Percentiles rank a stretch among this genome's conserved stretches.
Evolutionary conservation across 2,888 invertebrate species (phyloP).

Genomic region (Tupiocoris notatus): DNA sequence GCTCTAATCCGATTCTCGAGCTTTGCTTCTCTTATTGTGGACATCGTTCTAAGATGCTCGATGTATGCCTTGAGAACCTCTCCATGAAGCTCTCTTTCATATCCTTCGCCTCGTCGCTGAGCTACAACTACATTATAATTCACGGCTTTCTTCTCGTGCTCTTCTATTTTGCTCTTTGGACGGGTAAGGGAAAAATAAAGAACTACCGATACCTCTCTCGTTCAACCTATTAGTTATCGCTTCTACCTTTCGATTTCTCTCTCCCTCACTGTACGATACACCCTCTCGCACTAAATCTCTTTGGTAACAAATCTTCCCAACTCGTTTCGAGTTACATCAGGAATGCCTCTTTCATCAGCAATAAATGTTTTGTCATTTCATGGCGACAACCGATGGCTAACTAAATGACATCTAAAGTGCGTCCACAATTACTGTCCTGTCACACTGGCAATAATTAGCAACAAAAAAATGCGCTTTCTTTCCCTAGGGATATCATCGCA

Average conservation of each 20-base stretch:
- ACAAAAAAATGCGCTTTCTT: too few species aligned
- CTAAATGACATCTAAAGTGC: too few species aligned
- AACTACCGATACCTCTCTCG: constrained; percentile 10
- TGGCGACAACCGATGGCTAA: too few species aligned
- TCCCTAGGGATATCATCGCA: too few species aligned
- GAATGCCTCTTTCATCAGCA: too few species aligned
- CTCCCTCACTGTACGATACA: background rate
- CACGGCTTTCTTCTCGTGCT: constrained; percentile 10
- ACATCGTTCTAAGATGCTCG: background rate
- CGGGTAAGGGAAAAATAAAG: background rate
- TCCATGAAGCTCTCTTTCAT: background rate
- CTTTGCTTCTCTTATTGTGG: background rate
- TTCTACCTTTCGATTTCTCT: background rate
- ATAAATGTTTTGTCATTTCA: too few species aligned
- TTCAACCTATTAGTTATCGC: constrained; percentile 28
- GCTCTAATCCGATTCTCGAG: constrained; percentile 1
- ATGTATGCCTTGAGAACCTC: background rate
- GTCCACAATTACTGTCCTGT: too few species aligned
- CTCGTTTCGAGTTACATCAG: background rate
- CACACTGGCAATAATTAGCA: too few species aligned
- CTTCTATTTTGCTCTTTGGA: constrained; percentile 18
- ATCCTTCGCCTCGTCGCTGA: background rate
- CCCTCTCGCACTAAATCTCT: constrained; percentile 2
- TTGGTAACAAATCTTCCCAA: constrained; percentile 3
- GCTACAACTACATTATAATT: constrained; percentile 27